phyloP scores from a whole-genome alignment of 53 echinoderm and acorn worm species.

The Mesocentrotus franciscanus region DNA sequence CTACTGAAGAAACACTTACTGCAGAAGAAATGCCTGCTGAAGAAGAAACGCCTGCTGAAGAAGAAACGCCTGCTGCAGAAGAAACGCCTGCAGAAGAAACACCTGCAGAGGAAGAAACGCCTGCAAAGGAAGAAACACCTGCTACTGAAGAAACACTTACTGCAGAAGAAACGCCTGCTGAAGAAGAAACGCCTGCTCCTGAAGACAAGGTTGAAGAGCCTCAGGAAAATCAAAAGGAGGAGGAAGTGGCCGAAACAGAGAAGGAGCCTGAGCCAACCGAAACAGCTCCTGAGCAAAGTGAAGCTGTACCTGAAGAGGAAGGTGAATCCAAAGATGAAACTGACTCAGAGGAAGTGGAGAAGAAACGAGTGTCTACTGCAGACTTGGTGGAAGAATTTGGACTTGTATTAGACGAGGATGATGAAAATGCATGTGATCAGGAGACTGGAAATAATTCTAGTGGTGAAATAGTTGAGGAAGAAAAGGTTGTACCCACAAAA shows the following conservation, averaged over 20 bases:
- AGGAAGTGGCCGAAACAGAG: neutral
- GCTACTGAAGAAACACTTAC: neutral
- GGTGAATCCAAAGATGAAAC: neutral
- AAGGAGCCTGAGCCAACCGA: neutral
- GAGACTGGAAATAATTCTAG: neutral
- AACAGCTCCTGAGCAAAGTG: neutral
- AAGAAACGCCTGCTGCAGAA: neutral
- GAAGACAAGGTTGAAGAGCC: neutral
- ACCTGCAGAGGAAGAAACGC: neutral
- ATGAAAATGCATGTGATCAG: neutral
- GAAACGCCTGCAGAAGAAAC: neutral
- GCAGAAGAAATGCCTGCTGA: neutral
- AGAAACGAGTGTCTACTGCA: neutral
- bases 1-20: neutral
- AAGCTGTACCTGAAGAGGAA: neutral
- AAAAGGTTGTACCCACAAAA: conserved; percentile 23
- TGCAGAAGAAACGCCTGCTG: neutral
- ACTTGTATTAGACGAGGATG: conserved; percentile 17
- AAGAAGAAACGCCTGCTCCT: neutral
- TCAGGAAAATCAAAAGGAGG: neutral
- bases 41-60: neutral
- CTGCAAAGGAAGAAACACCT: neutral
- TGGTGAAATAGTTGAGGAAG: conserved; percentile 44
- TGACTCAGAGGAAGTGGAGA: conserved; percentile 2
- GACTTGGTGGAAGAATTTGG: conserved; percentile 58